Base-by-base conservation (phyloP, 2,113 vertebrate genomes). In the Diadophis punctatus region DNA sequence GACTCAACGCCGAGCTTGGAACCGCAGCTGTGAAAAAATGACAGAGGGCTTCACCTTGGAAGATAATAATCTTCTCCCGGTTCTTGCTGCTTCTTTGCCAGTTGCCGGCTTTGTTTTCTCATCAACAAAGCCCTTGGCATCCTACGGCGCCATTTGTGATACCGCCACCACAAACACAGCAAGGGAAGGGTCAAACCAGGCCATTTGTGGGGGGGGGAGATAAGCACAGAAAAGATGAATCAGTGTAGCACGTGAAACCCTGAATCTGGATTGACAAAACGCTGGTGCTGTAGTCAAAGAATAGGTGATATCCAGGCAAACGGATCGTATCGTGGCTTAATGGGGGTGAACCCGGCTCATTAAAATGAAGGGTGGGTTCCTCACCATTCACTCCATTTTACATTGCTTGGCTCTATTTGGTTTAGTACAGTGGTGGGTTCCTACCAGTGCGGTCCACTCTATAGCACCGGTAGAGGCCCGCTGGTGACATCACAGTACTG, bases 11-110 rank as follows among this genome's bases (percentile, higher is more conserved):
- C 95, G 30, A 93, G 56, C 92, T 96, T 96, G 94, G 93, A 96
- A 95, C 96, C 53, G 68, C 98, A 98, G 98, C 98, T 98, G 98
- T 97, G 97, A 95, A 92, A 88, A 90, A 60, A 86, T 92, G 93
- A 92, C 93, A 95, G 48, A 25, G 90, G 74, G 94, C 91, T 93
- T 96, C 93, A 94, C 93, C 96, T 86, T 18, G 23, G 1, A 93
- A 94, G 94, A 93, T 90, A 92, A 95, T 95, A 93, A 95, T 96
- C 95, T 95, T 87, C 86, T 55, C 92, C 88, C 84, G 39, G 88
- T 87, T 86, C 53, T 51, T 7, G 48, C 74, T 92, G 22, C 74
- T 80, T 84, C 93, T 93, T 34, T 0, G 93, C 89, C 27, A 56
- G 3, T 52, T 91, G 46, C 12, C 0, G 4, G 60, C 60, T 90